Conservation (phyloP, 2,888 invertebrate species). For the Ophion ellenae region DNA sequence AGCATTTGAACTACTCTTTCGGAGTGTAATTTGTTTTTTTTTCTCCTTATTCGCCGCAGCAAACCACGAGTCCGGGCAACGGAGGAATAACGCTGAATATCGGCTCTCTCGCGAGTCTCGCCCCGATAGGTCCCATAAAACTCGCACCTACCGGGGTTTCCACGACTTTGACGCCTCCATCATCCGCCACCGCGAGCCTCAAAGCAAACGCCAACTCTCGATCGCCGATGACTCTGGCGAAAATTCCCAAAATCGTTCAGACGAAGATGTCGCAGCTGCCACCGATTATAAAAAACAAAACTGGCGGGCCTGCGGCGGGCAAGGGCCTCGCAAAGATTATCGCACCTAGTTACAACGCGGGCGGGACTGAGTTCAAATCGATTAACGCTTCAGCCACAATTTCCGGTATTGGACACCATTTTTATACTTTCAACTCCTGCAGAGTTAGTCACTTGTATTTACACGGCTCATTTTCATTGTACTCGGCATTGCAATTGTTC, state of each 20-base stretch:
- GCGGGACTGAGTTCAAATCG: conserved; percentile 70
- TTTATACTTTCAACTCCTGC: not conserved
- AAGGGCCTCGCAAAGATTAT: conserved; percentile 75
- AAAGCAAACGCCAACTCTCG: conserved; percentile 43
- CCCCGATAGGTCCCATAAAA: conserved; percentile 82
- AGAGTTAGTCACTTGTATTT: too few relatives aligned
- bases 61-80: conserved; percentile 71
- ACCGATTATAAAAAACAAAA: conserved; percentile 76
- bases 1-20: not conserved
- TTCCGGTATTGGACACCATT: conserved; percentile 27
- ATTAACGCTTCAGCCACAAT: conserved; percentile 15
- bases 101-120: conserved; percentile 82
- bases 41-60: conserved; percentile 54
- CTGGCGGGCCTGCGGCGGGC: conserved; percentile 71
- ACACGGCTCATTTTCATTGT: too few relatives aligned
- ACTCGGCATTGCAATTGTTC: too few relatives aligned
- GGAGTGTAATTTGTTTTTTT: conserved; percentile 2
- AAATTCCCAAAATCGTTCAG: conserved; percentile 74
- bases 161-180: conserved; percentile 57
- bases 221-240: conserved; percentile 64
- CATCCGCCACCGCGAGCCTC: not conserved
- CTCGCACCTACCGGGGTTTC: conserved; percentile 75
- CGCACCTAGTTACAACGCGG: conserved; percentile 72
- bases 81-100: conserved; percentile 83
- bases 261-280: conserved; percentile 67